phyloP scores from a whole-genome alignment of 2,888 invertebrate species.

The Ligdia adustata region DNA sequence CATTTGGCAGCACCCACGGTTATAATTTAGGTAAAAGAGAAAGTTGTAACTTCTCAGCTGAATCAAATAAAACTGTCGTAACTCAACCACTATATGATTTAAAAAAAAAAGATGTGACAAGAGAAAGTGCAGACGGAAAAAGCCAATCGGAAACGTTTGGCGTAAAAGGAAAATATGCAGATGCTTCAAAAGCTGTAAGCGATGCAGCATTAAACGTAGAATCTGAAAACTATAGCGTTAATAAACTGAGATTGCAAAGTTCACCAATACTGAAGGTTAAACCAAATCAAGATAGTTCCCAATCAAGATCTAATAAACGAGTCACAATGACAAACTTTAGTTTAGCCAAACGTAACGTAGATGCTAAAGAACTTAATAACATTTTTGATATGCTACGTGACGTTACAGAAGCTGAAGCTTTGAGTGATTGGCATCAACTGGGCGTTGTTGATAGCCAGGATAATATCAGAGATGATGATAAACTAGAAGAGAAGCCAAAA shows the following conservation, averaged over 20 bases:
- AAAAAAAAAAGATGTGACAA: conserved; percentile 1
- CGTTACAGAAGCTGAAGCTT: conserved; percentile 58
- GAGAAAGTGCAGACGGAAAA: conserved; percentile 6
- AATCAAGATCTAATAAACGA: conserved; percentile 53
- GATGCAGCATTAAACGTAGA: conserved; percentile 17
- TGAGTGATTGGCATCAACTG: conserved; percentile 64
- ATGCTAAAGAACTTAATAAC: conserved; percentile 38
- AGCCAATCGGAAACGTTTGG: conserved; percentile 6
- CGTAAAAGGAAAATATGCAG: not conserved
- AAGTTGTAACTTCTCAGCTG: conserved; percentile 14
- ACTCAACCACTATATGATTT: not conserved
- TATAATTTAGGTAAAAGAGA: not conserved
- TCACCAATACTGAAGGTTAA: conserved; percentile 59
- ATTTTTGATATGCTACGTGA: conserved; percentile 62
- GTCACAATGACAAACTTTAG: conserved; percentile 60
- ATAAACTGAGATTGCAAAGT: conserved; percentile 32
- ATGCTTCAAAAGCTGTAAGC: conserved; percentile 13
- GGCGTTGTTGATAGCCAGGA: conserved; percentile 66
- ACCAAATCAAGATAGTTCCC: conserved; percentile 27
- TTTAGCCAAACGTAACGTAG: conserved; percentile 38
- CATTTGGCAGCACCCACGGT: conserved; percentile 8
- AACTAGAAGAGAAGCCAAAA: conserved; percentile 40
- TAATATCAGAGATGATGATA: conserved; percentile 36
- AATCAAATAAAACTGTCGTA: conserved; percentile 4
- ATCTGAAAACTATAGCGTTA: conserved; percentile 9